Evolutionary conservation across 2,113 vertebrate species (phyloP).

Genomic region (Callipepla californica): DNA sequence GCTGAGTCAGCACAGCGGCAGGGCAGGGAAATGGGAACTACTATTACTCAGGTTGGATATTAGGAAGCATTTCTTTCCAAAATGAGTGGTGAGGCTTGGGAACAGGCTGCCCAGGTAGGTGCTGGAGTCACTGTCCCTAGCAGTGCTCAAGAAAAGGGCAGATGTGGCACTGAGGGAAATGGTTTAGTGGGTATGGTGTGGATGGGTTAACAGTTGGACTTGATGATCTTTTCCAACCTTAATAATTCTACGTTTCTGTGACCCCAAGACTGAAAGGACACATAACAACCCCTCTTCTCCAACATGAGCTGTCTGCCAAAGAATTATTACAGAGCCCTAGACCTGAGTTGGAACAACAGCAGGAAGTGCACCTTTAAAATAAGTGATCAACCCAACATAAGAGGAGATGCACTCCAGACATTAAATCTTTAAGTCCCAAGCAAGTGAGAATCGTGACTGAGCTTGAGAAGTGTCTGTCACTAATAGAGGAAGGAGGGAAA

Average conservation of each 20-base stretch:
- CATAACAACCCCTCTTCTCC: not conserved
- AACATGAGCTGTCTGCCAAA: not conserved
- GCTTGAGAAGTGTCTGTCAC: not conserved
- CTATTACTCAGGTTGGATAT: too few species aligned
- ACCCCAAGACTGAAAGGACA: not conserved
- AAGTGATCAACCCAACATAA: too few species aligned
- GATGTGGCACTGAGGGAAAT: too few species aligned
- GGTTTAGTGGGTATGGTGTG: too few species aligned
- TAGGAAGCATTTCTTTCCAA: too few species aligned
- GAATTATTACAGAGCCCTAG: not conserved
- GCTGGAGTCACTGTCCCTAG: too few species aligned
- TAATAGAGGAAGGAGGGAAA: rapidly evolving
- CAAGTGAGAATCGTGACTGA: rapidly evolving
- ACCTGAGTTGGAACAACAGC: not conserved
- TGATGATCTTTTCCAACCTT: too few species aligned
- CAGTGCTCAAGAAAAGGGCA: too few species aligned
- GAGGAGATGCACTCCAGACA: rapidly evolving
- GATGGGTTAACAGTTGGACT: too few species aligned
- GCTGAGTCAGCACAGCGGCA: constrained; percentile 3
- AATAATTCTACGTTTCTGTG: too few species aligned
- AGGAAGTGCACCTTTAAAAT: not conserved
- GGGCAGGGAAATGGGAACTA: not conserved
- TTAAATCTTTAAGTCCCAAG: not conserved
- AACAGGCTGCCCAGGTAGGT: too few species aligned
- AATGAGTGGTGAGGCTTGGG: too few species aligned